These are phyloP conservation scores for Melanargia galathea DNA, from an alignment of 2,888 invertebrate species.

Conservation along the genomic window DNA sequence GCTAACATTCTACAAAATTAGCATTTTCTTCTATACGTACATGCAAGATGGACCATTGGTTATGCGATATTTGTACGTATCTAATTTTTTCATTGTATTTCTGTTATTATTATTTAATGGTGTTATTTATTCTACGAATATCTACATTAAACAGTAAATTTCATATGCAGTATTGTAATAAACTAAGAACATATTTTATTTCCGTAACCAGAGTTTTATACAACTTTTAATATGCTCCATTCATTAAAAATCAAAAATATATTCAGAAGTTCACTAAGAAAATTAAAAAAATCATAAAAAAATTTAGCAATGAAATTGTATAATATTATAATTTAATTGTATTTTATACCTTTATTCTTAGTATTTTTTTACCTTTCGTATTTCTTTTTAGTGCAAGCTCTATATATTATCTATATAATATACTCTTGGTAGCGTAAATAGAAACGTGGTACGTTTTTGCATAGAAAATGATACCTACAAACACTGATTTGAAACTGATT, in stretches of 20 bases:
- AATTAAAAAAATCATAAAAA: not conserved
- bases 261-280: not conserved
- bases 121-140: no score
- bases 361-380: not conserved
- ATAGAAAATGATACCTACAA: no score
- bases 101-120: not conserved
- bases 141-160: no score
- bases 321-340: not conserved
- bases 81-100: not conserved
- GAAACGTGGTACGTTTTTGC: no score
- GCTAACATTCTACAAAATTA: slow-evolving; percentile 4
- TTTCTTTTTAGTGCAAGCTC: not conserved
- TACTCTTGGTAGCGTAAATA: no score
- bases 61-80: not conserved
- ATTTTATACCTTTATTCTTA: not conserved
- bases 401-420: not conserved
- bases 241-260: not conserved
- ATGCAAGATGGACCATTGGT: slow-evolving; percentile 7
- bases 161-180: no score
- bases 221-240: slow-evolving; percentile 3
- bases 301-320: no score
- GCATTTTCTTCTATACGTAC: slow-evolving; percentile 8
- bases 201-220: slow-evolving; percentile 3
- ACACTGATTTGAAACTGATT: no score
- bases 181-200: not conserved